Evolutionary conservation across 2,113 vertebrate species (phyloP).

Genomic region (Ahaetulla prasina): DNA sequence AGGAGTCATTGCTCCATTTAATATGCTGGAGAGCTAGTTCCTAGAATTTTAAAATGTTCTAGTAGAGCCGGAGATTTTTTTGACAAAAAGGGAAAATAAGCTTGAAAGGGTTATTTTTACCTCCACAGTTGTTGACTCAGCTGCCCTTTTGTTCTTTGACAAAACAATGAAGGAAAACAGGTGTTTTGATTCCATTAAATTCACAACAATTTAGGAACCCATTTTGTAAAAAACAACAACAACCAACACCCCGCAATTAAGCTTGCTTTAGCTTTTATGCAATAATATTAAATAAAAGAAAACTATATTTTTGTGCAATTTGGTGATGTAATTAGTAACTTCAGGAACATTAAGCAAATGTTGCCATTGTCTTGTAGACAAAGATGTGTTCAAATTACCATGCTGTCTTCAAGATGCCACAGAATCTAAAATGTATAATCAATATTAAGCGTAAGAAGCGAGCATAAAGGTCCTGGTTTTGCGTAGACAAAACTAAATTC

Average conservation of each 20-base stretch:
- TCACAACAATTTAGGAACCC: not conserved
- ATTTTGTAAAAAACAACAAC: not conserved
- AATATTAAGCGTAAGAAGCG: not conserved
- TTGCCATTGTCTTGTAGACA: not conserved
- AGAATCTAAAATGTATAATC: not conserved
- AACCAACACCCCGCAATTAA: not conserved
- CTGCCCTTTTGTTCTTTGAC: constrained; percentile 13
- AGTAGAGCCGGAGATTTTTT: not conserved
- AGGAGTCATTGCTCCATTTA: not conserved
- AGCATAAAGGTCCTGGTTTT: not conserved
- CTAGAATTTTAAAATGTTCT: constrained; percentile 17
- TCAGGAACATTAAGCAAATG: not conserved
- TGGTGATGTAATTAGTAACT: not conserved
- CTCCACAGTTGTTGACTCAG: not conserved
- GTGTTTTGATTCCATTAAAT: not conserved
- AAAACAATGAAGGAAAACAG: not conserved
- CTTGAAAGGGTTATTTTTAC: constrained; percentile 1
- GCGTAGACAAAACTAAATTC: not conserved
- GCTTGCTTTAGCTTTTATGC: not conserved
- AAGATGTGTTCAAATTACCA: not conserved
- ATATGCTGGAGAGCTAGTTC: not conserved
- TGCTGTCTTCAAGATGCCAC: not conserved
- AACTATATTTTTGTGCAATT: not conserved
- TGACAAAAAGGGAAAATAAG: not conserved
- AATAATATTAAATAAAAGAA: not conserved